These are phyloP conservation scores for Entomobrya proxima DNA, from an alignment of 2,888 invertebrate species.

Conservation along the genomic window DNA sequence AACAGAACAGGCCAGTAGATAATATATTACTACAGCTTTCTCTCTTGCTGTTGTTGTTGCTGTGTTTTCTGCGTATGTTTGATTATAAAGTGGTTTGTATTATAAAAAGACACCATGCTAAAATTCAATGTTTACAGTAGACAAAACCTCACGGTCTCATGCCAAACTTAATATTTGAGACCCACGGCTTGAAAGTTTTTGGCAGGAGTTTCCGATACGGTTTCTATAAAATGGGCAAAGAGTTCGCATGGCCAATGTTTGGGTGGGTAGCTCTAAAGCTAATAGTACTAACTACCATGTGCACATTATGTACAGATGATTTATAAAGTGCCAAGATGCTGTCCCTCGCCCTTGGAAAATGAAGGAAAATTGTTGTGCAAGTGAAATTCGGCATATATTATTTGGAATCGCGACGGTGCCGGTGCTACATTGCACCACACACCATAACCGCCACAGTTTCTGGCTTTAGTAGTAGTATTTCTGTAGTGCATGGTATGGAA, in stretches of 20 bases:
- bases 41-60: not conserved
- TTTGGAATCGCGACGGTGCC: constrained; percentile 18
- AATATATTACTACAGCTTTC: not conserved
- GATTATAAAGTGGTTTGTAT: not conserved
- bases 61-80: not conserved
- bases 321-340: constrained; percentile 56
- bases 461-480: not conserved
- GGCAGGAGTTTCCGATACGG: not conserved
- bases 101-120: not conserved
- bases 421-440: not conserved
- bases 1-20: not conserved
- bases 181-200: constrained; percentile 20
- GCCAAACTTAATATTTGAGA: constrained; percentile 37
- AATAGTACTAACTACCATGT: not conserved
- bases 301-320: constrained; percentile 42
- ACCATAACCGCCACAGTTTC: not conserved
- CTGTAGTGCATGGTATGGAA: not conserved
- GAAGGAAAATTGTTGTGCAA: constrained; percentile 1
- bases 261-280: not conserved
- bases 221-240: not conserved
- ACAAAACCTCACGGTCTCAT: constrained; percentile 10
- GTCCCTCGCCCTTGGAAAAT: constrained; percentile 30
- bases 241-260: not conserved
- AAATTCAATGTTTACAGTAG: not conserved
- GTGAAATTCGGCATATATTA: constrained; percentile 24